phyloP scores from a whole-genome alignment of 2,797 vertebrate genomes.

The Bradypodion pumilum region DNA sequence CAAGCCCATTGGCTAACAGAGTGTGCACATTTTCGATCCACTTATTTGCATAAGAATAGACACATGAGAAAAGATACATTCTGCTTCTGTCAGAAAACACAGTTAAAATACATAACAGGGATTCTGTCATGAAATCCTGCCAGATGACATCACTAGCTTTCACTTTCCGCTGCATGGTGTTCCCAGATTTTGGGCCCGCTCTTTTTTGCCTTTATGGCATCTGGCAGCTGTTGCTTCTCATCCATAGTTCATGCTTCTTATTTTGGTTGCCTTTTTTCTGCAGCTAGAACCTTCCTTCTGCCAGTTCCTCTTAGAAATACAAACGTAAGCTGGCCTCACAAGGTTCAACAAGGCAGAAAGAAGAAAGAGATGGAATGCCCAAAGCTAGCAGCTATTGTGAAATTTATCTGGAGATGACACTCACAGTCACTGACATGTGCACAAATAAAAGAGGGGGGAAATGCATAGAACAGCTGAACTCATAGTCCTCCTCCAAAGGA shows the following conservation, averaged over 20 bases:
- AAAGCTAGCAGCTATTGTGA: not conserved
- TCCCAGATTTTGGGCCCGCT: not conserved
- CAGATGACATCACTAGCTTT: not conserved
- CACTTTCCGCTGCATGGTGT: too few species aligned
- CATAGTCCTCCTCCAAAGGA: not conserved
- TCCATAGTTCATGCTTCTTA: not conserved
- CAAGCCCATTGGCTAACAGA: too few species aligned
- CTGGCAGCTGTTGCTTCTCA: slow-evolving; percentile 4
- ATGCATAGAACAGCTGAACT: not conserved
- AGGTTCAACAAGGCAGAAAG: not conserved
- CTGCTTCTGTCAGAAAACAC: too few species aligned
- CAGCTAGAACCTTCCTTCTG: not conserved
- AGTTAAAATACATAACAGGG: too few species aligned
- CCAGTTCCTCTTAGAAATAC: not conserved
- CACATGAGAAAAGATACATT: too few species aligned
- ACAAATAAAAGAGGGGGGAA: not conserved
- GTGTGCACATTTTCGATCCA: too few species aligned
- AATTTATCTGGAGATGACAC: not conserved
- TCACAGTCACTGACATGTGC: not conserved
- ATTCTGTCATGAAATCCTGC: not conserved
- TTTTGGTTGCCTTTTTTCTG: not conserved
- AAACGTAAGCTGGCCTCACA: not conserved
- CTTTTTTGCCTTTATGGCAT: not conserved
- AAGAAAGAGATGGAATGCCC: not conserved
- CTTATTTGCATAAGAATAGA: too few species aligned